A percentile compares a stretch with the other conserved stretches of the same genome.
phyloP scores from a whole-genome alignment of 2,888 invertebrate genomes.

The Dorcus hopei region DNA sequence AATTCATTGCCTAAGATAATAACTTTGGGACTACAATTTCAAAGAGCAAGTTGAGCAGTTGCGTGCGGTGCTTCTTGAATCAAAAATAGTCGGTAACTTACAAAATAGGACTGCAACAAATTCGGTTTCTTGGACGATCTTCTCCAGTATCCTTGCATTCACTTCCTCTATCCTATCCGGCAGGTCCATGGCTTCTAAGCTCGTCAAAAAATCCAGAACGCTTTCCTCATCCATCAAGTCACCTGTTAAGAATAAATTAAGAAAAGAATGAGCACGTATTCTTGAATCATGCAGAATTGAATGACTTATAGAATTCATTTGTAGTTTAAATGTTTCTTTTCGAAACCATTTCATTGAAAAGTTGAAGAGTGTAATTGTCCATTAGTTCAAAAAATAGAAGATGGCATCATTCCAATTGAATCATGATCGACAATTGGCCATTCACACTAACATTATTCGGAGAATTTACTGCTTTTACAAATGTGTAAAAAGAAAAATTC shows the following conservation, averaged over 20 bases:
- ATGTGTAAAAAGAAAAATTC: too few relatives aligned
- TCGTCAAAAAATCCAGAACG: slow-evolving; percentile 89
- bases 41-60: too few relatives aligned
- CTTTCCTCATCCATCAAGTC: slow-evolving; percentile 94
- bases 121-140: slow-evolving; percentile 88
- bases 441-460: too few relatives aligned
- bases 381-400: too few relatives aligned
- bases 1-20: slow-evolving; percentile 1
- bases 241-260: slow-evolving; percentile 53
- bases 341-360: too few relatives aligned
- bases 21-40: neutral
- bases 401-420: too few relatives aligned
- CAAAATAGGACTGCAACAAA: slow-evolving; percentile 92
- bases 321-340: neutral
- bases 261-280: neutral
- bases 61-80: neutral
- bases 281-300: neutral
- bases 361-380: too few relatives aligned
- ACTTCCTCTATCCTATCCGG: slow-evolving; percentile 95
- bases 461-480: too few relatives aligned
- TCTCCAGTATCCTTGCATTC: slow-evolving; percentile 82
- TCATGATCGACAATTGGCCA: too few relatives aligned
- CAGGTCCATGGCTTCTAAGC: slow-evolving; percentile 90
- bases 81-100: slow-evolving; percentile 57
- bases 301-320: neutral